Evolutionary conservation across 1,140 invertebrate genomes (phyloP).

Genomic region (Lordiphosa collinella): DNA sequence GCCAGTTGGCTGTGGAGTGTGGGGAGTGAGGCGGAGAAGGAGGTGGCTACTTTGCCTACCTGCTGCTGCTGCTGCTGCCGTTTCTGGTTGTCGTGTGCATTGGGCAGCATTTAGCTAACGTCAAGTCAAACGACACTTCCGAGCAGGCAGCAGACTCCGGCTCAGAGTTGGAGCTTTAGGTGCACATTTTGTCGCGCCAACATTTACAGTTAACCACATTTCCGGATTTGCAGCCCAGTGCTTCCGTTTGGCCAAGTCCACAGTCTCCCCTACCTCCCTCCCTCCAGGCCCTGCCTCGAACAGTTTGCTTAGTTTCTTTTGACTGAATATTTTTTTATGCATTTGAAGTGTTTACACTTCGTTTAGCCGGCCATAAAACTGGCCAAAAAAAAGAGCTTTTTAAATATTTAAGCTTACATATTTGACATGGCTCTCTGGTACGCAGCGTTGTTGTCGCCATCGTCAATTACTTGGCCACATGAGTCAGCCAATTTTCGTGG

Average conservation of each 20-base stretch:
- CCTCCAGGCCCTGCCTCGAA: not conserved
- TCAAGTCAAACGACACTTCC: conserved; percentile 64
- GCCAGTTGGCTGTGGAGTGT: not conserved
- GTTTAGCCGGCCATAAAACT: conserved; percentile 11
- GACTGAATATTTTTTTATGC: conserved; percentile 2
- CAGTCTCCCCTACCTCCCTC: no score
- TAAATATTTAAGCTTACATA: conserved; percentile 24
- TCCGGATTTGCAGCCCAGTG: conserved; percentile 55
- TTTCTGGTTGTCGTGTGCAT: conserved; percentile 13
- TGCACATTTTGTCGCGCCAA: conserved; percentile 50
- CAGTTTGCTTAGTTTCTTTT: no score
- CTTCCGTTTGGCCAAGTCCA: conserved; percentile 28
- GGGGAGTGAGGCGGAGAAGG: not conserved
- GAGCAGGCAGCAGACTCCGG: conserved; percentile 4
- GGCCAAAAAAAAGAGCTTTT: conserved; percentile 2
- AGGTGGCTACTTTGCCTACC: conserved; percentile 8
- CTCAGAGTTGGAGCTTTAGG: not conserved
- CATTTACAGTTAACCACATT: conserved; percentile 65
- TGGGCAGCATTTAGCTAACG: conserved; percentile 31
- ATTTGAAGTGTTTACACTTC: conserved; percentile 25
- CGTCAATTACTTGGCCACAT: conserved; percentile 16
- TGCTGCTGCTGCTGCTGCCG: conserved; percentile 18
- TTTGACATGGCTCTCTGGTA: conserved; percentile 18
- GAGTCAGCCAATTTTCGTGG: conserved; percentile 20
- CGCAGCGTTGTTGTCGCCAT: conserved; percentile 5